These are phyloP conservation scores for Drosophila grimshawi DNA, from an alignment of 1,140 invertebrate genomes.

Conservation along the genomic window DNA sequence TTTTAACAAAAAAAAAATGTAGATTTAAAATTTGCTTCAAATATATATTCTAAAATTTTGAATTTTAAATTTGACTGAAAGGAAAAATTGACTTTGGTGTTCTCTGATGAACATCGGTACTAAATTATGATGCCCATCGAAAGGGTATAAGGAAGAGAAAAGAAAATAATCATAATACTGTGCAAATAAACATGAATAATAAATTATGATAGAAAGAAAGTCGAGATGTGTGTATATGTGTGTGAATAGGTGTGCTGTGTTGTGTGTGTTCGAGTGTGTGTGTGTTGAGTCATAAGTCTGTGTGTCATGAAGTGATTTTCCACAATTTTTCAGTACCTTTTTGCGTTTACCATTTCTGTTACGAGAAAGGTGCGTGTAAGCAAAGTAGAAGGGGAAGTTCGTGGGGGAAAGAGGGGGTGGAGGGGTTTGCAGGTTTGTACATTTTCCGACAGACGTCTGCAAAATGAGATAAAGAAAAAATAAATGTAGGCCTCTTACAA, in stretches of 20 bases:
- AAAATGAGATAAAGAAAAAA: slow-evolving; percentile 71
- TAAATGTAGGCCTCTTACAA: slow-evolving; percentile 64
- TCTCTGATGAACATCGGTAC: not conserved
- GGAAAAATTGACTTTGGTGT: not conserved
- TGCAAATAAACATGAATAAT: slow-evolving; percentile 67
- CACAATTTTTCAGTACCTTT: slow-evolving; percentile 60
- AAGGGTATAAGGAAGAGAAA: slow-evolving; percentile 13
- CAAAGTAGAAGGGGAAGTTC: not conserved
- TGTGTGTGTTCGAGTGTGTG: not conserved
- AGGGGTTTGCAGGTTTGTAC: not conserved
- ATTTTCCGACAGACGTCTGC: slow-evolving; percentile 72
- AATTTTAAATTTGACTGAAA: not conserved
- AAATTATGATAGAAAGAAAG: slow-evolving; percentile 62
- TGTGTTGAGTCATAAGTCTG: slow-evolving; percentile 39
- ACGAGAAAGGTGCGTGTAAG: not conserved
- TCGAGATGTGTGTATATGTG: not conserved
- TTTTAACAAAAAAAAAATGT: too few species aligned
- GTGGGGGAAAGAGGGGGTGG: not conserved
- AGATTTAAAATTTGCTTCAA: too few species aligned
- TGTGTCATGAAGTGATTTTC: slow-evolving; percentile 79
- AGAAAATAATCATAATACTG: slow-evolving; percentile 34
- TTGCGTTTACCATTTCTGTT: slow-evolving; percentile 32
- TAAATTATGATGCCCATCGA: not conserved
- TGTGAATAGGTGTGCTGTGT: not conserved
- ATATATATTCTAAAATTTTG: too few species aligned